These are phyloP conservation scores for Phymatocera aterrima DNA, from an alignment of 2,888 invertebrate species.

Conservation along the genomic window DNA sequence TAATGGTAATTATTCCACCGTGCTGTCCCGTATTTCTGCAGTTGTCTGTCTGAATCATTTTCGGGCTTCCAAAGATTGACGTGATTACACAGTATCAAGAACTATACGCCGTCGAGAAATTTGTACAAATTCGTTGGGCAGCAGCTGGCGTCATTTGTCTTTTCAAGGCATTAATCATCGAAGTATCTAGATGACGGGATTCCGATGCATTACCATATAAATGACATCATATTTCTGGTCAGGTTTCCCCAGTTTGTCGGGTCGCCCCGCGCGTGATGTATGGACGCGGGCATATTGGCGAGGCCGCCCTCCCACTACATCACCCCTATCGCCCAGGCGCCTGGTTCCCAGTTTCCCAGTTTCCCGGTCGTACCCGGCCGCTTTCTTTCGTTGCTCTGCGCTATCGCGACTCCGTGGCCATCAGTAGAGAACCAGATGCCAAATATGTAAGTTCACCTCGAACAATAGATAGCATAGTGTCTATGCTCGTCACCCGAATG, in stretches of 20 bases:
- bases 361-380: constrained; percentile 6
- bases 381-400: constrained; percentile 11
- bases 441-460: neutral
- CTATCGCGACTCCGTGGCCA: constrained; percentile 19
- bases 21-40: no score
- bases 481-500: neutral
- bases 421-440: constrained; percentile 15
- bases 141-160: constrained; percentile 70
- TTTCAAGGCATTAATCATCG: constrained; percentile 74
- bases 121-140: constrained; percentile 40
- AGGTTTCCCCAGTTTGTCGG: constrained; percentile 74
- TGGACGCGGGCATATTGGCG: constrained; percentile 74
- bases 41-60: neutral
- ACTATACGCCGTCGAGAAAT: constrained; percentile 25
- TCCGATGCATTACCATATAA: constrained; percentile 75
- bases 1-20: no score
- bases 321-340: constrained; percentile 64
- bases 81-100: neutral
- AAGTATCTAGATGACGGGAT: constrained; percentile 75
- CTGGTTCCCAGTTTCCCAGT: constrained; percentile 22
- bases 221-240: constrained; percentile 76
- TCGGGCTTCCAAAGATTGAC: neutral
- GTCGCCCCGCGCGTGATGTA: constrained; percentile 69
- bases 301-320: constrained; percentile 63
- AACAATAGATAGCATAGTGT: neutral